Evolutionary conservation across 2,888 invertebrate genomes (phyloP).

Genomic region (Amphiduros pacificus): DNA sequence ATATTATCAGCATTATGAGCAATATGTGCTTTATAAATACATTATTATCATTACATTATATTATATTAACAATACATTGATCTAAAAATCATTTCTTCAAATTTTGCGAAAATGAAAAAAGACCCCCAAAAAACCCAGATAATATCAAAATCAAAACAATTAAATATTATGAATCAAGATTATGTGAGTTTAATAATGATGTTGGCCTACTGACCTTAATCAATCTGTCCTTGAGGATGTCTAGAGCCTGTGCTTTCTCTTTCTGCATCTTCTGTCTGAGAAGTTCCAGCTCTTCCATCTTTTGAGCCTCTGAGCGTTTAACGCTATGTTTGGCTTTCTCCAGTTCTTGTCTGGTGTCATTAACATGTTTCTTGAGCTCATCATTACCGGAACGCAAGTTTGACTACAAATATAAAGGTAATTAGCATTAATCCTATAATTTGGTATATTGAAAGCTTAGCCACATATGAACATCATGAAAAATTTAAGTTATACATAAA

Average conservation of each 20-base stretch:
- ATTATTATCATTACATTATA: too few species aligned
- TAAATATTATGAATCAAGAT: background rate
- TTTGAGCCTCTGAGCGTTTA: constrained; percentile 36
- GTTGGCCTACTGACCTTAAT: constrained; percentile 47
- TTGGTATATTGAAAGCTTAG: too few species aligned
- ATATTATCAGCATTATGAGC: too few species aligned
- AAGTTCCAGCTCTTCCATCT: constrained; percentile 45
- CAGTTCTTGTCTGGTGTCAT: constrained; percentile 45
- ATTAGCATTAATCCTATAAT: background rate
- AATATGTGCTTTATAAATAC: too few species aligned
- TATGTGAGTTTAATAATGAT: too few species aligned
- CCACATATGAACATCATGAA: too few species aligned
- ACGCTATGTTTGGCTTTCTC: constrained; percentile 39
- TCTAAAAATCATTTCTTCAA: too few species aligned
- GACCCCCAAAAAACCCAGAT: too few species aligned
- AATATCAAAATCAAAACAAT: background rate
- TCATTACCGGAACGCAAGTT: constrained; percentile 53
- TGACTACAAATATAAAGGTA: constrained; percentile 36
- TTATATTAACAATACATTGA: too few species aligned
- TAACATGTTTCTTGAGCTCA: constrained; percentile 44
- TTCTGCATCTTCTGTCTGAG: constrained; percentile 41
- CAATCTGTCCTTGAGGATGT: constrained; percentile 48
- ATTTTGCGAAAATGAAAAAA: too few species aligned
- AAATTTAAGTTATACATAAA: too few species aligned
- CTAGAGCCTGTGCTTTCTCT: constrained; percentile 48